Evolutionary conservation across 1,140 invertebrate genomes (phyloP).

Genomic region (Nilaparvata lugens): DNA sequence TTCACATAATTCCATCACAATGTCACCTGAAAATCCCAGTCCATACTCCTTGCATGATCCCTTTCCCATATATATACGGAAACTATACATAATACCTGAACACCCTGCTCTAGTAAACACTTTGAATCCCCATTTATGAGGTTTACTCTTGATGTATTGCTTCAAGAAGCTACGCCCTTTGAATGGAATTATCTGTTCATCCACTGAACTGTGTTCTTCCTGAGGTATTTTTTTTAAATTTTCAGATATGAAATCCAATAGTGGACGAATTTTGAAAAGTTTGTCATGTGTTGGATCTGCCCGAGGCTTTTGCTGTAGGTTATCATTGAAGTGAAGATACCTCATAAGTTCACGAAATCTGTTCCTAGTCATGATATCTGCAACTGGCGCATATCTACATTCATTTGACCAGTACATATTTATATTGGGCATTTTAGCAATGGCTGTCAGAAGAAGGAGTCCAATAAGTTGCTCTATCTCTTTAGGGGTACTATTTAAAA

Average conservation of each 20-base stretch:
- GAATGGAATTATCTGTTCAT: slow-evolving; percentile 26
- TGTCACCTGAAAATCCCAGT: slow-evolving; percentile 13
- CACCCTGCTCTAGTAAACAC: slow-evolving; percentile 13
- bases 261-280: slow-evolving; percentile 13
- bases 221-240: slow-evolving; percentile 10
- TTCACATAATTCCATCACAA: slow-evolving; percentile 15
- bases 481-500: background rate
- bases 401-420: slow-evolving; percentile 25
- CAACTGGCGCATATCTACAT: background rate
- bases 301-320: background rate
- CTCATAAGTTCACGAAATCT: background rate
- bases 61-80: slow-evolving; percentile 16
- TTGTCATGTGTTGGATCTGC: background rate
- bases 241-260: slow-evolving; percentile 10
- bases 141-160: slow-evolving; percentile 32
- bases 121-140: slow-evolving; percentile 30
- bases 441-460: slow-evolving; percentile 22
- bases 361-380: slow-evolving; percentile 3
- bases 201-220: slow-evolving; percentile 12
- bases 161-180: slow-evolving; percentile 21
- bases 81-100: slow-evolving; percentile 17
- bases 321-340: background rate
- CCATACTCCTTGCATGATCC: slow-evolving; percentile 1
- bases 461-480: slow-evolving; percentile 22
- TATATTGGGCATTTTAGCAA: slow-evolving; percentile 18